phyloP scores from a whole-genome alignment of 2,888 invertebrate species.

The Eupithecia subfuscata region DNA sequence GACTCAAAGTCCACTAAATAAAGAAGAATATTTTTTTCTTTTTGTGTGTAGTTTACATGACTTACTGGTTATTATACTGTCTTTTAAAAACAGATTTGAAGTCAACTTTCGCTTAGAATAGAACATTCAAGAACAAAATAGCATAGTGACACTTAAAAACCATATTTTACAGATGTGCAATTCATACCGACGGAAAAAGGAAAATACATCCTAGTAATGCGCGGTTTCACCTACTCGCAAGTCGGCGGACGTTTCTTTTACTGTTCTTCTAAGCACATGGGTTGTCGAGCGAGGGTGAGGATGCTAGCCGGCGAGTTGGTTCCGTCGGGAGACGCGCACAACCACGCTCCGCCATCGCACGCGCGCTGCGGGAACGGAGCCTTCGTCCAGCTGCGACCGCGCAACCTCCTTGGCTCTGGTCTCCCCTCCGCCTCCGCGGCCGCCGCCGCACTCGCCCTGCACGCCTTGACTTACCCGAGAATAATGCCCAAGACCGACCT shows the following conservation, averaged over 20 bases:
- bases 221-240: slow-evolving; percentile 79
- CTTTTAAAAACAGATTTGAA: neutral
- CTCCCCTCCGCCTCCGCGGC: slow-evolving; percentile 62
- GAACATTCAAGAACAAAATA: slow-evolving; percentile 6
- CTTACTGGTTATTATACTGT: neutral
- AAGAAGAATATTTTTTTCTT: too few species aligned
- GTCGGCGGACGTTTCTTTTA: slow-evolving; percentile 81
- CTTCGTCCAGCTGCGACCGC: slow-evolving; percentile 76
- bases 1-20: too few species aligned
- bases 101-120: neutral
- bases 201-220: slow-evolving; percentile 77
- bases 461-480: slow-evolving; percentile 72
- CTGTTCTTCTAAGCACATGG: slow-evolving; percentile 80
- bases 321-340: slow-evolving; percentile 73
- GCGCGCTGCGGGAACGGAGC: slow-evolving; percentile 80
- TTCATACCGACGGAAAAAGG: slow-evolving; percentile 82
- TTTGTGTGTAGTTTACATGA: neutral
- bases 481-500: slow-evolving; percentile 76
- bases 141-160: slow-evolving; percentile 3
- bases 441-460: slow-evolving; percentile 67
- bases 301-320: slow-evolving; percentile 71
- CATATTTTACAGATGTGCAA: slow-evolving; percentile 70
- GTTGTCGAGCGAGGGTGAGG: slow-evolving; percentile 75
- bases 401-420: slow-evolving; percentile 50
- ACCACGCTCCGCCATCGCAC: slow-evolving; percentile 77